These are phyloP conservation scores for Vicugna pacos DNA, from an alignment of 2,113 vertebrate species.

Conservation along the genomic window DNA sequence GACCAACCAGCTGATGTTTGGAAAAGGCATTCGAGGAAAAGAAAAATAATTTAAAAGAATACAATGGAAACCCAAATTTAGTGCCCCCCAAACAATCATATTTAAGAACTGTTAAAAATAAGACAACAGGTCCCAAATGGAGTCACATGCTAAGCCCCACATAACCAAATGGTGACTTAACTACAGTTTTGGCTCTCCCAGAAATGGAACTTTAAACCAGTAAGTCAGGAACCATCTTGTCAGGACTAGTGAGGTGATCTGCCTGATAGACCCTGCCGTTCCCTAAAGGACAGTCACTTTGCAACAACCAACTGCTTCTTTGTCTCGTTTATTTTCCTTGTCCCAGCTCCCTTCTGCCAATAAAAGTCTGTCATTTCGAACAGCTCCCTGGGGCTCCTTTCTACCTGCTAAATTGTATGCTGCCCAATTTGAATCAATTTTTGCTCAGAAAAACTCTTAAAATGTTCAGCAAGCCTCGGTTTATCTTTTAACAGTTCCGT, in stretches of 20 bases:
- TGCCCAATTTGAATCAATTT: not conserved
- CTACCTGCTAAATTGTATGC: not conserved
- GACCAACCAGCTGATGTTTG: constrained; percentile 53
- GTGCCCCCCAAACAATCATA: not conserved
- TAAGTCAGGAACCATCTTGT: not conserved
- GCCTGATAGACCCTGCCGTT: not conserved
- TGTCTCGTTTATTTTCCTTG: not conserved
- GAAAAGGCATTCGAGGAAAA: constrained; percentile 60
- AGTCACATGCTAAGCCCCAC: not conserved
- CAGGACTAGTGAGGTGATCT: too few relatives aligned
- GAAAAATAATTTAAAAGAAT: constrained; percentile 66
- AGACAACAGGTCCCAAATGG: not conserved
- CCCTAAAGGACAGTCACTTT: not conserved
- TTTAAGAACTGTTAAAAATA: constrained; percentile 37
- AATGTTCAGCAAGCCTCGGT: not conserved
- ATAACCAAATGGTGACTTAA: not conserved
- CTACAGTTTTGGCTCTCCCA: not conserved
- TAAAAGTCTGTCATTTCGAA: not conserved
- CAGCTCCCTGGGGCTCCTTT: not conserved
- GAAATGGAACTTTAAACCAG: not conserved
- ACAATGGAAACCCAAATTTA: not conserved
- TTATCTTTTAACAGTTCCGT: not conserved
- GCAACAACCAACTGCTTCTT: not conserved
- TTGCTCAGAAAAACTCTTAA: not conserved
- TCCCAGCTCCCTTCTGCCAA: not conserved